phyloP scores from a whole-genome alignment of 2,113 vertebrate genomes.

The Clinocottus analis region DNA sequence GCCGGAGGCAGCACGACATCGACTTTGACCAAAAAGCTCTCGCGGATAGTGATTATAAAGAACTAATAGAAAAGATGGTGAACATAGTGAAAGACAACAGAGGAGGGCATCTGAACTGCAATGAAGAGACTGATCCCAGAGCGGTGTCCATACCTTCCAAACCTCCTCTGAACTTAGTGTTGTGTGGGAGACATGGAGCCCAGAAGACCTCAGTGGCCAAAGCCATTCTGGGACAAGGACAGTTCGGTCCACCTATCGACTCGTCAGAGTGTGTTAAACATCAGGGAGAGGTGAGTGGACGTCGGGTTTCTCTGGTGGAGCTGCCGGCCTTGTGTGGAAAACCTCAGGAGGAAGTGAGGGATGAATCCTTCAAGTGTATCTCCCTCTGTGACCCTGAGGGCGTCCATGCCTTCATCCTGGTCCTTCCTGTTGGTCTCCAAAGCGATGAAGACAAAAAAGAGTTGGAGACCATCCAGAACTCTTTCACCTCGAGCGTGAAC shows the following conservation, averaged over 20 bases:
- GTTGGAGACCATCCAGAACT: slow-evolving; percentile 39
- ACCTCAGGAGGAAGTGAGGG: not conserved
- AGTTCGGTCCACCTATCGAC: not conserved
- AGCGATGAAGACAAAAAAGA: slow-evolving; percentile 52
- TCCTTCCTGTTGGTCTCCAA: slow-evolving; percentile 32
- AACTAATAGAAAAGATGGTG: slow-evolving; percentile 35
- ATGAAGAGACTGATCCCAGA: not conserved
- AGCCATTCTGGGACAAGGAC: slow-evolving; percentile 30
- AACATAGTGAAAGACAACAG: slow-evolving; percentile 39
- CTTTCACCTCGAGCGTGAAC: slow-evolving; percentile 11
- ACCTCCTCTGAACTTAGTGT: slow-evolving; percentile 36
- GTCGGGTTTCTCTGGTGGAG: slow-evolving; percentile 35
- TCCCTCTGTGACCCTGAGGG: slow-evolving; percentile 46
- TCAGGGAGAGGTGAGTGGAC: slow-evolving; percentile 43
- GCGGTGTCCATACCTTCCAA: not conserved
- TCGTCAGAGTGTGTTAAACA: slow-evolving; percentile 33
- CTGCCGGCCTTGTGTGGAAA: slow-evolving; percentile 50
- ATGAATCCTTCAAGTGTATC: slow-evolving; percentile 14
- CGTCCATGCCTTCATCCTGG: slow-evolving; percentile 51
- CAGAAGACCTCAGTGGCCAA: slow-evolving; percentile 37
- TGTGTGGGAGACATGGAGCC: slow-evolving; percentile 45
- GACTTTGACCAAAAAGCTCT: not conserved
- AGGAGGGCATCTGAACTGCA: slow-evolving; percentile 26
- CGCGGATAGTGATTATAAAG: not conserved
- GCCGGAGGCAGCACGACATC: not conserved